Evolutionary conservation across 2,888 invertebrate species (phyloP).

Genomic region (Neocrepidodera transversa): DNA sequence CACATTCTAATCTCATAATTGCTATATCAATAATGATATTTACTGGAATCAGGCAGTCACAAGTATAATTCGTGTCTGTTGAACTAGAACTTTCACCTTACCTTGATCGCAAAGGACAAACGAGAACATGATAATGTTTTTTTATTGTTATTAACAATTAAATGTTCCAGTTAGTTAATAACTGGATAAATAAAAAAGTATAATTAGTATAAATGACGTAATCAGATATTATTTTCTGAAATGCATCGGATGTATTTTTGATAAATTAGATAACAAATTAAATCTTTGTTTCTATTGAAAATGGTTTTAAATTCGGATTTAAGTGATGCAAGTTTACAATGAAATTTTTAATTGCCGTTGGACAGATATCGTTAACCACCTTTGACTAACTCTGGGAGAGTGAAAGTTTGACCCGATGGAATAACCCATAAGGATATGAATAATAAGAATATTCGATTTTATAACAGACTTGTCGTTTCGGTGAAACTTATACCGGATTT

Average conservation of each 20-base stretch:
- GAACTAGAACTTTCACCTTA: conserved; percentile 27
- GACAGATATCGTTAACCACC: not conserved
- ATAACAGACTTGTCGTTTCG: conserved; percentile 19
- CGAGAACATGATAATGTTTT: conserved; percentile 1
- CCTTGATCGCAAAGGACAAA: conserved; percentile 22
- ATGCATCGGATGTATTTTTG: no score
- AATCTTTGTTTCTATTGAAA: no score
- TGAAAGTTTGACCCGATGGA: conserved; percentile 18
- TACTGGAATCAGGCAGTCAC: conserved; percentile 1
- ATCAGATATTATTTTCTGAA: no score
- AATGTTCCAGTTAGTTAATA: conserved; percentile 4
- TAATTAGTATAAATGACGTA: not conserved
- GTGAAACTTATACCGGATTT: conserved; percentile 15
- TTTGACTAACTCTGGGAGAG: conserved; percentile 1
- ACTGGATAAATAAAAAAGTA: conserved; percentile 1
- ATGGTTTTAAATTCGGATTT: no score
- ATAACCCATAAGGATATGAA: conserved; percentile 23
- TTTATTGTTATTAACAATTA: not conserved
- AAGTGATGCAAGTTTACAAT: no score
- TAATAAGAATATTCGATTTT: conserved; percentile 11
- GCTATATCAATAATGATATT: conserved; percentile 3
- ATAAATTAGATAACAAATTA: no score
- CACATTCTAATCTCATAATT: not conserved
- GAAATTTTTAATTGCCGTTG: no score
- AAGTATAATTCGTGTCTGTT: conserved; percentile 21